Percentiles rank a stretch among this genome's conserved stretches.
Evolutionary conservation across 2,888 invertebrate genomes (phyloP).

Genomic region (Torymus auratus): DNA sequence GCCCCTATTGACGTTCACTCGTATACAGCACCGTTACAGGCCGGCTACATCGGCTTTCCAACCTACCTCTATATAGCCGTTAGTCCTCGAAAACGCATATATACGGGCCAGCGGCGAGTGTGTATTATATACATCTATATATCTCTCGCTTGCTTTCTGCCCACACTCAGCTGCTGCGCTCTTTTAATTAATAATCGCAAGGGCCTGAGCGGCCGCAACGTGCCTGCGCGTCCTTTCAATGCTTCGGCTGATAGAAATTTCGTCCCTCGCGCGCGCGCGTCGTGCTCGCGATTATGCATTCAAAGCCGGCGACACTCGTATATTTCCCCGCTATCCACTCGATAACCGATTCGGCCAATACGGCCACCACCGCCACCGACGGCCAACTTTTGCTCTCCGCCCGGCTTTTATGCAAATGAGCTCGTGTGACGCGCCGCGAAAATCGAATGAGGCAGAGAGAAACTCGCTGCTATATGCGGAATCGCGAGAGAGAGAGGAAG

Average conservation of each 20-base stretch:
- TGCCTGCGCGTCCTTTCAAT: neutral
- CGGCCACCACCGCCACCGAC: neutral
- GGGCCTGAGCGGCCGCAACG: neutral
- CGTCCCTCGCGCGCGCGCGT: neutral
- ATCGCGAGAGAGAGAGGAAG: neutral
- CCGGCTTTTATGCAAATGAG: constrained; percentile 52
- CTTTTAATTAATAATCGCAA: constrained; percentile 41
- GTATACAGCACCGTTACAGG: no score
- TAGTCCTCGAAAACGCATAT: no score
- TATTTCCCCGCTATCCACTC: constrained; percentile 47
- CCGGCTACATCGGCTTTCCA: no score
- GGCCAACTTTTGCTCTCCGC: constrained; percentile 41
- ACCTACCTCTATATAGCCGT: no score
- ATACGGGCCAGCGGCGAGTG: no score
- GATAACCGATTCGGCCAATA: constrained; percentile 52
- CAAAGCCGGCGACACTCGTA: constrained; percentile 52
- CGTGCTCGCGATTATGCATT: constrained; percentile 48
- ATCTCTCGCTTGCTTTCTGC: no score
- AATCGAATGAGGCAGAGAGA: constrained; percentile 40
- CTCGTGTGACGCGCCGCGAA: constrained; percentile 37
- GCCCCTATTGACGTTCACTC: no score
- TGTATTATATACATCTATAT: no score
- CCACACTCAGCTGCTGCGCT: neutral
- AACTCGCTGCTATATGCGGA: constrained; percentile 20
- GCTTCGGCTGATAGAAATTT: constrained; percentile 41